Evolutionary conservation across 2,113 vertebrate genomes (phyloP), one percentile per base, ranked within the genome.

Genomic region (Thomomys bottae): DNA sequence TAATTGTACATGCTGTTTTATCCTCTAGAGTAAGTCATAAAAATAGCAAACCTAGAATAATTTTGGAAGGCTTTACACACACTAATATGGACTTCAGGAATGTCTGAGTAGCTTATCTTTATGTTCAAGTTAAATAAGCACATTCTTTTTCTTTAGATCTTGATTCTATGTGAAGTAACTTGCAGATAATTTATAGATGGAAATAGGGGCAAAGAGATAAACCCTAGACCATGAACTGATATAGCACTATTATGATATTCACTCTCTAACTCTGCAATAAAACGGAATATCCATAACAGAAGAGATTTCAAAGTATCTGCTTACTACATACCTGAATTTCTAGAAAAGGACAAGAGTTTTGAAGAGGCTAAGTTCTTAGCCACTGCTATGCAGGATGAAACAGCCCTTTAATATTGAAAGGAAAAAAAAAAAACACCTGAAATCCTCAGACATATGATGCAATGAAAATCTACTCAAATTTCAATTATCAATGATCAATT

Each of bases 1-100:
- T 88, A 91, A 81, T 64, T 26, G 36, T 8, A 86, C 3, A 61
- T 26, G 64, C 5, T 59, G 11, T 68, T 87, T 76, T 75, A 64
- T 70, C 49, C 49, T 92, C 64, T 24, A 67, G 23, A 70, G 30
- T n/a, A 92, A 94, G n/a, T 87, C 42, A 20, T 61, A 70, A 78
- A 3, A 36, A 40, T 10, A 78, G 18, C 36, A 92, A 66, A 75
- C 24, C 42, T 57, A 70, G n/a, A 88, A 34, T 72, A 34, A 17
- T n/a, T 86, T 72, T 42, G 28, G n/a, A 36, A 59, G 76, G 12
- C 30, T 89, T 81, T 80, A 59, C 40, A 59, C 63, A 77, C 9
- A 86, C 40, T 5, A 54, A 17, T 30, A 59, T 20, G 36, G 2
- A 59, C 15, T 49, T 85, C 57, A 6, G 40, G 4, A 40, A 71